phyloP scores from a whole-genome alignment of 2,113 vertebrate species.

The Clinocottus analis region DNA sequence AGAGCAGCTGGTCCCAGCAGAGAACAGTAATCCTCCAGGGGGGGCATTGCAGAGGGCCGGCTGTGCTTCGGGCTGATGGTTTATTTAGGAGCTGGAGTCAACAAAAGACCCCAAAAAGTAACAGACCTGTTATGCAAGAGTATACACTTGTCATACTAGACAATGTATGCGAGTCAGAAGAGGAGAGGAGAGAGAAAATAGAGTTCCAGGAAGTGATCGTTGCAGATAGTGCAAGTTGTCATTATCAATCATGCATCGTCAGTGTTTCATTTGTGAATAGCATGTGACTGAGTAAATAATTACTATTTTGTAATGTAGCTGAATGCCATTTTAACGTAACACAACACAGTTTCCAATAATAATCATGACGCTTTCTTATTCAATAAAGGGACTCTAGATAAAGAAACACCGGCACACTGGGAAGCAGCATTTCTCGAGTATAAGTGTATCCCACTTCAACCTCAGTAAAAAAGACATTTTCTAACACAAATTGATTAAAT shows the following conservation, averaged over 20 bases:
- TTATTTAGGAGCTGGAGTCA: constrained; percentile 42
- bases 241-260: not conserved
- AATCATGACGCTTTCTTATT: not conserved
- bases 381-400: not conserved
- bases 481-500: constrained; percentile 56
- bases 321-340: not conserved
- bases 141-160: not conserved
- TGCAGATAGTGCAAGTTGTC: not conserved
- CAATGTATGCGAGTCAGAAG: not conserved
- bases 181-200: not conserved
- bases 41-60: constrained; percentile 28
- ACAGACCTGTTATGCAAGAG: constrained; percentile 18
- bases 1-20: constrained; percentile 63
- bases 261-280: not conserved
- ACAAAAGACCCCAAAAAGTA: constrained; percentile 21
- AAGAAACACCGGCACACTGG: not conserved
- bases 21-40: constrained; percentile 58
- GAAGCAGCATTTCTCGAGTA: not conserved
- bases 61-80: constrained; percentile 48
- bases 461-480: constrained; percentile 25
- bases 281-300: not conserved
- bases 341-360: not conserved
- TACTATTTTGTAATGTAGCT: not conserved
- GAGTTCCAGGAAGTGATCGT: not conserved
- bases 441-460: not conserved